Conservation (phyloP, 2,113 vertebrate species). For the Pogona vitticeps region DNA sequence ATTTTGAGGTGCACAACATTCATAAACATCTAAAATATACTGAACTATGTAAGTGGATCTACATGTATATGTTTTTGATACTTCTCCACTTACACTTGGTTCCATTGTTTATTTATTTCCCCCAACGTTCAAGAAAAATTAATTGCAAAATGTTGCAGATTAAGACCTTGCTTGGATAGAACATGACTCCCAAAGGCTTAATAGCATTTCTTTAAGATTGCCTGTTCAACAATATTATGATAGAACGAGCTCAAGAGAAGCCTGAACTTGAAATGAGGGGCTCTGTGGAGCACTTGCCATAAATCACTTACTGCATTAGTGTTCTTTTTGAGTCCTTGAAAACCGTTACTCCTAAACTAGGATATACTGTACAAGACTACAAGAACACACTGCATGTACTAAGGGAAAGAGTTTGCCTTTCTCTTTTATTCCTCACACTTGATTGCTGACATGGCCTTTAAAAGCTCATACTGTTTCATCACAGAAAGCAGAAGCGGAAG, state of each 20-base stretch:
- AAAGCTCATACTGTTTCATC: constrained; percentile 17
- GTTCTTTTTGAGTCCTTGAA: constrained; percentile 53
- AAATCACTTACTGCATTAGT: constrained; percentile 59
- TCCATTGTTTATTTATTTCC: constrained; percentile 35
- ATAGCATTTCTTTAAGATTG: constrained; percentile 50
- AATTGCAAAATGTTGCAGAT: constrained; percentile 56
- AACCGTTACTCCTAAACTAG: constrained; percentile 47
- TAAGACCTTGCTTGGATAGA: constrained; percentile 51
- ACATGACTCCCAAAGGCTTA: constrained; percentile 50
- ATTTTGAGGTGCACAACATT: not conserved
- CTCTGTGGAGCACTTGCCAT: constrained; percentile 41
- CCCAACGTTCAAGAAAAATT: constrained; percentile 21
- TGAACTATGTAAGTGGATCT: not conserved
- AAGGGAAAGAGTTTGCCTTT: not conserved
- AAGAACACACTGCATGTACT: not conserved
- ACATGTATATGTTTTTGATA: not conserved
- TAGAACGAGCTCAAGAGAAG: constrained; percentile 45
- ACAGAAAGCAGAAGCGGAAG: not conserved
- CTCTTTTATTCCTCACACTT: constrained; percentile 43
- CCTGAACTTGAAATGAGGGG: constrained; percentile 43
- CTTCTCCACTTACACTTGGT: constrained; percentile 21
- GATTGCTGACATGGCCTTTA: constrained; percentile 27
- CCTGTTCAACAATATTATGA: constrained; percentile 53
- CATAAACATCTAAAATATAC: not conserved
- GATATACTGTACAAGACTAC: constrained; percentile 47